phyloP scores from a whole-genome alignment of 2,888 invertebrate genomes.

The Idaea dimidiata region DNA sequence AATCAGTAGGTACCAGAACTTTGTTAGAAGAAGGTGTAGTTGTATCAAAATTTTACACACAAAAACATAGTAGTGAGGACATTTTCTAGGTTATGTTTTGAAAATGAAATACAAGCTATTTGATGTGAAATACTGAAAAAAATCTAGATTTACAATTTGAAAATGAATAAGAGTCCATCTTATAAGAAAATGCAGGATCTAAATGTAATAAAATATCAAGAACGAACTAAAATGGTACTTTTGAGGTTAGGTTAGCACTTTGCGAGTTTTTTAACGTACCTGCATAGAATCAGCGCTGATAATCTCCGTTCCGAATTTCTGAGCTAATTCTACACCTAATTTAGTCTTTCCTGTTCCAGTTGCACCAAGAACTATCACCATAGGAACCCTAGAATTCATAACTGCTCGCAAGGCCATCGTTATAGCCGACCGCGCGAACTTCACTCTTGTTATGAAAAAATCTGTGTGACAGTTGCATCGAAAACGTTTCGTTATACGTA shows the following conservation, averaged over 20 bases:
- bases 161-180: background rate
- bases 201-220: background rate
- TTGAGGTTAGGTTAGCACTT: conserved; percentile 52
- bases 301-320: conserved; percentile 92
- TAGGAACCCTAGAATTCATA: conserved; percentile 77
- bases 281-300: conserved; percentile 99
- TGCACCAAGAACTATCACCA: conserved; percentile 95
- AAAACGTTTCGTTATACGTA: conserved; percentile 17
- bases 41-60: too few relatives aligned
- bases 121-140: background rate
- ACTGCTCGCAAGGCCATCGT: conserved; percentile 68
- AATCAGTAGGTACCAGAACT: too few relatives aligned
- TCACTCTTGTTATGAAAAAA: conserved; percentile 64
- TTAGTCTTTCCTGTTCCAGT: conserved; percentile 99
- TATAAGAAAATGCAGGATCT: background rate
- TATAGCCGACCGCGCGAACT: conserved; percentile 55
- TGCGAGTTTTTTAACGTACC: conserved; percentile 73
- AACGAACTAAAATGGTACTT: conserved; percentile 10
- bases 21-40: too few relatives aligned
- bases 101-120: background rate
- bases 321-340: conserved; percentile 94
- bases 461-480: conserved; percentile 20
- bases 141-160: background rate
- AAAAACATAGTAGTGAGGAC: background rate
- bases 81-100: background rate